Percentiles rank a stretch among this genome's conserved stretches.
Conservation (phyloP, 2,113 vertebrate species). For the Cisticola juncidis region DNA sequence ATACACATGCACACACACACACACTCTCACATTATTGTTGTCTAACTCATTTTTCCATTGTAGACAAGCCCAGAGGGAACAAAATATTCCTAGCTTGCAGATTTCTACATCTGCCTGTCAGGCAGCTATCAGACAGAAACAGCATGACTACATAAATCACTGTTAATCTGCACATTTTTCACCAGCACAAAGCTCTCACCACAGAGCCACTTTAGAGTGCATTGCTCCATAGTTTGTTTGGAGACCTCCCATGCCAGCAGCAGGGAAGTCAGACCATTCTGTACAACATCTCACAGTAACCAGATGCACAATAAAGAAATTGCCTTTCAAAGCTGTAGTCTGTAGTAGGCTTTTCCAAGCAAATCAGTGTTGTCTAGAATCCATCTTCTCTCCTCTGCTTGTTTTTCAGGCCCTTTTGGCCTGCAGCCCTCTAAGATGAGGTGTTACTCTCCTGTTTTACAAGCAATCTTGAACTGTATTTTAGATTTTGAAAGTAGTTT, state of each 20-base stretch:
- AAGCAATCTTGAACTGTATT: not conserved
- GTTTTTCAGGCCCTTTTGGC: not conserved
- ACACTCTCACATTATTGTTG: not conserved
- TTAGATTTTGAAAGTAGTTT: not conserved
- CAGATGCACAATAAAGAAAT: slow-evolving; percentile 15
- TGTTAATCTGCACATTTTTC: slow-evolving; percentile 23
- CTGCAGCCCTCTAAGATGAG: not conserved
- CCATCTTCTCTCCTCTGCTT: not conserved
- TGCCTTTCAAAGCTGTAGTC: not conserved
- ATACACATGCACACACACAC: not conserved
- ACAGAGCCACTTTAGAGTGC: not conserved
- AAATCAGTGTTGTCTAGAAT: not conserved
- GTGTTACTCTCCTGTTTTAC: not conserved
- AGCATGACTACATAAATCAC: slow-evolving; percentile 17
- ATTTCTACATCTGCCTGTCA: slow-evolving; percentile 7
- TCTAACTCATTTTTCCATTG: not conserved
- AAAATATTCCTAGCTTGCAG: not conserved
- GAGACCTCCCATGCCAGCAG: not conserved
- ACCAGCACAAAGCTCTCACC: not conserved
- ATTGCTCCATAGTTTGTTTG: not conserved
- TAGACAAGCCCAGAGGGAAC: not conserved
- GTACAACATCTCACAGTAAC: not conserved
- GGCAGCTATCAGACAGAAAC: not conserved
- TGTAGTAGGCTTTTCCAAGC: not conserved
- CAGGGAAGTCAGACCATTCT: not conserved